These are phyloP conservation scores for Oryzias dopingdopingensis DNA, from an alignment of 2,797 vertebrate genomes.

Conservation along the genomic window DNA sequence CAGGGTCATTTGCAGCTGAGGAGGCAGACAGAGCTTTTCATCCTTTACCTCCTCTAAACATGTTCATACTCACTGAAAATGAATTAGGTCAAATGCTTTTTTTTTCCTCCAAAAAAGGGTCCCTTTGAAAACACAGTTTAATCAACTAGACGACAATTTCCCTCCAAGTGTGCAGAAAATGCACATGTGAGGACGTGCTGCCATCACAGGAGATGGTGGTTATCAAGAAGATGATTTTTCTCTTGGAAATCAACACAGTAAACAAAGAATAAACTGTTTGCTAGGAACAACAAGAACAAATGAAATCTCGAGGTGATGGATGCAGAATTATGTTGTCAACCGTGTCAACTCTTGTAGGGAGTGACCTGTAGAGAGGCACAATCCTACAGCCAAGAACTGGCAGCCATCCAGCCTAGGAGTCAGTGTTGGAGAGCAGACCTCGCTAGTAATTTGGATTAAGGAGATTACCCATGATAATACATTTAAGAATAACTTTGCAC, in stretches of 20 bases:
- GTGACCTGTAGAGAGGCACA: constrained; percentile 26
- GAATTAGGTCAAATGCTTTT: too few relatives aligned
- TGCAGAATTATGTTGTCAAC: constrained; percentile 19
- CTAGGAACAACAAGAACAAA: constrained; percentile 13
- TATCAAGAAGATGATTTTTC: neutral
- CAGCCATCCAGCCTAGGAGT: constrained; percentile 40
- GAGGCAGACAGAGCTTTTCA: constrained; percentile 11
- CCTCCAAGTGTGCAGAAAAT: neutral
- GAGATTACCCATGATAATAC: constrained; percentile 75
- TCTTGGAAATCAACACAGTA: neutral
- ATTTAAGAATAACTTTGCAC: constrained; percentile 72
- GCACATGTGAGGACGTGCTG: neutral
- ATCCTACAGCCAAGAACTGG: constrained; percentile 32
- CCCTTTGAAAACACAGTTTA: too few relatives aligned
- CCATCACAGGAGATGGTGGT: neutral
- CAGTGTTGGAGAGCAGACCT: constrained; percentile 50
- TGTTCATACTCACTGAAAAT: neutral
- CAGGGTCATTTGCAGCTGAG: constrained; percentile 40
- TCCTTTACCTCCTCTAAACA: neutral
- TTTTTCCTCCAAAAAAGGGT: too few relatives aligned
- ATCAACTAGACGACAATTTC: too few relatives aligned
- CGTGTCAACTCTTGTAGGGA: constrained; percentile 9
- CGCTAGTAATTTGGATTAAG: constrained; percentile 73
- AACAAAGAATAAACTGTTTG: constrained; percentile 8
- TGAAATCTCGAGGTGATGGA: constrained; percentile 9